Percentiles rank a stretch among this genome's conserved stretches.
These are phyloP conservation scores for Trachurus trachurus DNA, from an alignment of 2,797 vertebrate genomes.

Conservation along the genomic window DNA sequence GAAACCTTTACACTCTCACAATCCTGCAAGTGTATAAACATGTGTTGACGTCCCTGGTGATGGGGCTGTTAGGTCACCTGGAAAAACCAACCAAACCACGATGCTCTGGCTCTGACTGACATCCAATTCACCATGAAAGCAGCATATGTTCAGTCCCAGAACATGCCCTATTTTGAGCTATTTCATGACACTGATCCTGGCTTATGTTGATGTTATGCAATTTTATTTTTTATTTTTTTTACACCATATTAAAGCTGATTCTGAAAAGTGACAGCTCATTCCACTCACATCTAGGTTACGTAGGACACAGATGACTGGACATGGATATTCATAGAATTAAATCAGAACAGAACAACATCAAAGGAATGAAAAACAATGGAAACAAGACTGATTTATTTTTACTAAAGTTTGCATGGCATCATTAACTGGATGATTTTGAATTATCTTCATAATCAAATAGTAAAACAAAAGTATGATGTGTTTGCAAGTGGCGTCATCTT, in stretches of 20 bases:
- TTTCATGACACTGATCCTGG: slow-evolving; percentile 62
- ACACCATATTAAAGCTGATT: slow-evolving; percentile 41
- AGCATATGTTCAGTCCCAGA: slow-evolving; percentile 52
- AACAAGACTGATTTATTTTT: not conserved
- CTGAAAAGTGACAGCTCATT: slow-evolving; percentile 53
- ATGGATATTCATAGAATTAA: not conserved
- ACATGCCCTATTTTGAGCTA: slow-evolving; percentile 59
- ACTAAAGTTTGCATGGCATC: not conserved
- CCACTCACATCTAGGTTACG: slow-evolving; percentile 27
- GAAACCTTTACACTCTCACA: not conserved
- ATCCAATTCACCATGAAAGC: slow-evolving; percentile 55
- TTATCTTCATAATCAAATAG: not conserved
- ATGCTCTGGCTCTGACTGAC: slow-evolving; percentile 26
- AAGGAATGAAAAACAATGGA: not conserved
- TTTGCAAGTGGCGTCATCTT: not conserved
- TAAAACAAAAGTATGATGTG: not conserved
- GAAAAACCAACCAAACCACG: slow-evolving; percentile 39
- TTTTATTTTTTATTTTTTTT: slow-evolving; percentile 28
- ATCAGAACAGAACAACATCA: not conserved
- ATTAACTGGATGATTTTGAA: no score
- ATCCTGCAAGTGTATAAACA: slow-evolving; percentile 39
- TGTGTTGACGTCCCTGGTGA: slow-evolving; percentile 26
- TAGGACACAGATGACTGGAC: slow-evolving; percentile 22
- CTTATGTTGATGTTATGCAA: slow-evolving; percentile 65
- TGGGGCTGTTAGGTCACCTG: slow-evolving; percentile 33